Base-by-base conservation (phyloP, 2,797 vertebrate species). In the Calcarius lapponicus region DNA sequence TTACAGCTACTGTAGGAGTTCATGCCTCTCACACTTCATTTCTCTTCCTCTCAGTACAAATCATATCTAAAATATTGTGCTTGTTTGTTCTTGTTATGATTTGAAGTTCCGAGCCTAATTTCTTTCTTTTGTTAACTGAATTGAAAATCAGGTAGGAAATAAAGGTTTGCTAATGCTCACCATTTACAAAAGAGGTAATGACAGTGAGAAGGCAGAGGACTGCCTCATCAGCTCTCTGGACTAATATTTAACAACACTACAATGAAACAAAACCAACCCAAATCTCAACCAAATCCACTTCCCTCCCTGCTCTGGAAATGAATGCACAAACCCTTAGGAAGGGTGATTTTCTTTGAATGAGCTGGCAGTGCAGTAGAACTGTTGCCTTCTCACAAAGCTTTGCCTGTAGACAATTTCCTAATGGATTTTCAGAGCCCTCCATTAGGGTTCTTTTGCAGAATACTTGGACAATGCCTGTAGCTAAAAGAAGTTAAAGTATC, bases 401-500 rank as follows among this genome's bases (percentile, higher is more conserved):
- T 83, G n/a, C 92, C 58, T 64, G 25, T 20, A 80, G 74, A 88
- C 74, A 90, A 61, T 67, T 80, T 94, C 91, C 81, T 93, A 57
- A 81, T 20, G 9, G 43, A 38, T 78, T 97, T 97, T 92, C 83
- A 91, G 90, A 95, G 82, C 18, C 53, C 31, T 56, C 38, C 61
- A 17, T 11, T n/a, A 92, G 73, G 80, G 94, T 92, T 80, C 67
- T 92, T 88, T 93, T 71, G 11, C 47, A 60, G 76, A 90, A 67
- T 56, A 48, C 11, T 54, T 32, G 58, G 67, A 84, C 73, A 74
- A 45, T 10, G 2, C 10, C 31, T 32, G 29, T 10, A 80, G 50
- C 73, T 83, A 81, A 91, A 95, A 95, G 51, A 92, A 71, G 81
- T n/a, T 71, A 53, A 88, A 62, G 15, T 34, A 90, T 81, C 67